These are phyloP conservation scores for Pectinophora gossypiella DNA, from an alignment of 1,140 invertebrate species.

Conservation along the genomic window DNA sequence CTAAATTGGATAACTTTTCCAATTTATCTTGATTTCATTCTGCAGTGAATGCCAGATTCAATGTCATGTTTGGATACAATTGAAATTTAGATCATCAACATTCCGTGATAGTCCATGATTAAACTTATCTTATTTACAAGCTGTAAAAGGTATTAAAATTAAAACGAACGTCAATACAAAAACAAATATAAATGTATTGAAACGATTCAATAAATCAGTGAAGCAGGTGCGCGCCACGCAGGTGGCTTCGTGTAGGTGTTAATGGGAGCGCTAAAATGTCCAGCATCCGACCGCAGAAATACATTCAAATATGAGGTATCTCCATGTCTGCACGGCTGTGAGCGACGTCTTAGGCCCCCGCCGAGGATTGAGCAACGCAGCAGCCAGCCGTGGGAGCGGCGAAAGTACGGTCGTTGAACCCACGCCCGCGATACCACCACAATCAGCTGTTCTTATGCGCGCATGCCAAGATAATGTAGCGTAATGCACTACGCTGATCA, in stretches of 20 bases:
- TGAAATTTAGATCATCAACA: no score
- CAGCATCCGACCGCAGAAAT: neutral
- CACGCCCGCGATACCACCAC: slow-evolving; percentile 41
- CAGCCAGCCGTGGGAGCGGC: slow-evolving; percentile 51
- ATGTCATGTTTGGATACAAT: no score
- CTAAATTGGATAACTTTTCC: no score
- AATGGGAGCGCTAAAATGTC: slow-evolving; percentile 11
- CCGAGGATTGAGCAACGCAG: slow-evolving; percentile 37
- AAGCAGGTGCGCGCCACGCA: slow-evolving; percentile 2
- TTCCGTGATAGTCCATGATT: no score
- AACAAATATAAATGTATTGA: neutral
- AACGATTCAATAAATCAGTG: neutral
- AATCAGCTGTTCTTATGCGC: slow-evolving; percentile 62
- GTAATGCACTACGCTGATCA: neutral
- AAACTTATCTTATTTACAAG: no score
- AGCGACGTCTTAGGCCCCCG: slow-evolving; percentile 21
- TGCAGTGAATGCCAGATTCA: no score
- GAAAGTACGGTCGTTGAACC: slow-evolving; percentile 65
- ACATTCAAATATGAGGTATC: neutral
- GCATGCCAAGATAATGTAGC: slow-evolving; percentile 19
- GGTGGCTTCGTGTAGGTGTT: slow-evolving; percentile 7
- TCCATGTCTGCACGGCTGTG: neutral
- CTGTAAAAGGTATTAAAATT: no score
- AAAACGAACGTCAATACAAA: no score
- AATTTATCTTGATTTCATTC: no score